phyloP scores from a whole-genome alignment of 2,113 vertebrate species.

The Erpornis zantholeuca region DNA sequence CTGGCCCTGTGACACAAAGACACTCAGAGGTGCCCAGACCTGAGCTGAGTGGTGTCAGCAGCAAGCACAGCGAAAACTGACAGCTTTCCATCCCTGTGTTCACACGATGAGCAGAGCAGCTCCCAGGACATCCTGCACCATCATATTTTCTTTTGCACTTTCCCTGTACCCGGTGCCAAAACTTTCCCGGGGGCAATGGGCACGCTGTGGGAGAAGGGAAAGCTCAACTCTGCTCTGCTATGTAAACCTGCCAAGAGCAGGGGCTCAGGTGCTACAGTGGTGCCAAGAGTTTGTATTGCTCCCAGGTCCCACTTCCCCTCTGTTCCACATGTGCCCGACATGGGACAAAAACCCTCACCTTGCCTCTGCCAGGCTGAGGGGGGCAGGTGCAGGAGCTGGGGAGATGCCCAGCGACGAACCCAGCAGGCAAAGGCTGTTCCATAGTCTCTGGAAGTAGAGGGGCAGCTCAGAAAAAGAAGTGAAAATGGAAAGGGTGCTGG shows the following conservation, averaged over 20 bases:
- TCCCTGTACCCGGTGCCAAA: fast-evolving
- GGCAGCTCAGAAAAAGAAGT: not conserved
- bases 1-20: fast-evolving
- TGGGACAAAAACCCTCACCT: fast-evolving
- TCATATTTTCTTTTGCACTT: not conserved
- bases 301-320: not conserved
- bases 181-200: not conserved
- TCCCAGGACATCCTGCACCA: fast-evolving
- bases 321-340: fast-evolving
- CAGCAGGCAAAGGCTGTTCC: not conserved
- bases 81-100: not conserved
- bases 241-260: not conserved
- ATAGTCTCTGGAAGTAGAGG: not conserved
- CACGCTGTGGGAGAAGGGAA: not conserved
- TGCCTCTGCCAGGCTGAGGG: not conserved
- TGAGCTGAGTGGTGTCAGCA: not conserved
- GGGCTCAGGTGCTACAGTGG: not conserved
- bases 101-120: not conserved
- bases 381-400: fast-evolving
- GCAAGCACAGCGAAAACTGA: not conserved
- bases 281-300: not conserved
- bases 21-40: not conserved
- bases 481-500: fast-evolving
- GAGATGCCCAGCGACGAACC: fast-evolving
- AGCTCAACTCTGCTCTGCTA: not conserved